phyloP scores from a whole-genome alignment of 2,888 invertebrate genomes.

The Drosophila anceps region DNA sequence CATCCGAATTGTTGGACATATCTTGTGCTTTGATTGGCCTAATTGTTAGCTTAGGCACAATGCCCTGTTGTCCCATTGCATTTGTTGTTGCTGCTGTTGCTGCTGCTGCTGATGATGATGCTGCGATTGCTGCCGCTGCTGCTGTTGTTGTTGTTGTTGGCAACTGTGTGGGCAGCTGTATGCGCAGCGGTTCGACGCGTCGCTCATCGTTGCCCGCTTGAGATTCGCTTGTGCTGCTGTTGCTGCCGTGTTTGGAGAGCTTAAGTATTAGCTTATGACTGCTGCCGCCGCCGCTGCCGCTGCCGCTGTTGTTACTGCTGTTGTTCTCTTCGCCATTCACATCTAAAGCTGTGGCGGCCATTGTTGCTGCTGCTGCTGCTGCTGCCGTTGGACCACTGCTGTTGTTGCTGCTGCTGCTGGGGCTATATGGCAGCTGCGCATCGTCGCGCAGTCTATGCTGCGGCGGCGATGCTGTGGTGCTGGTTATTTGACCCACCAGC shows the following conservation, averaged over 20 bases:
- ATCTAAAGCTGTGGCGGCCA: slow-evolving; percentile 56
- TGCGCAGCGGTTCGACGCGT: slow-evolving; percentile 85
- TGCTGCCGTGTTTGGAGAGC: slow-evolving; percentile 57
- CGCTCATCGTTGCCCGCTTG: slow-evolving; percentile 70
- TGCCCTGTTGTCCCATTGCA: slow-evolving; percentile 20
- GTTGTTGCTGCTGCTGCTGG: slow-evolving; percentile 57
- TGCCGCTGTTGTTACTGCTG: slow-evolving; percentile 36
- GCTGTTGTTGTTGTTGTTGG: slow-evolving; percentile 26
- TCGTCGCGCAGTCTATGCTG: slow-evolving; percentile 71
- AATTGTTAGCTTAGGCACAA: slow-evolving; percentile 82
- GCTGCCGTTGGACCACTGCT: slow-evolving; percentile 37
- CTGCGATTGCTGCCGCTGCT: neutral
- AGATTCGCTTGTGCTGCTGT: slow-evolving; percentile 61
- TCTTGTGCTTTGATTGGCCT: slow-evolving; percentile 76
- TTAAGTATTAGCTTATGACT: slow-evolving; percentile 71
- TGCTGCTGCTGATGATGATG: neutral
- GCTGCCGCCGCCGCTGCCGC: slow-evolving; percentile 34
- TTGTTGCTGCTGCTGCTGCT: slow-evolving; percentile 34
- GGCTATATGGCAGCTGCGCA: slow-evolving; percentile 65
- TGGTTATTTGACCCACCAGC: slow-evolving; percentile 82
- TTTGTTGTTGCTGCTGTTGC: neutral
- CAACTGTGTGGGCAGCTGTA: slow-evolving; percentile 78
- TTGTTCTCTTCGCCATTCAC: slow-evolving; percentile 60
- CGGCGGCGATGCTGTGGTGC: slow-evolving; percentile 84
- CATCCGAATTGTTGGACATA: slow-evolving; percentile 61